phyloP scores from a whole-genome alignment of 2,888 invertebrate species.

The Willowsia nigromaculata region DNA sequence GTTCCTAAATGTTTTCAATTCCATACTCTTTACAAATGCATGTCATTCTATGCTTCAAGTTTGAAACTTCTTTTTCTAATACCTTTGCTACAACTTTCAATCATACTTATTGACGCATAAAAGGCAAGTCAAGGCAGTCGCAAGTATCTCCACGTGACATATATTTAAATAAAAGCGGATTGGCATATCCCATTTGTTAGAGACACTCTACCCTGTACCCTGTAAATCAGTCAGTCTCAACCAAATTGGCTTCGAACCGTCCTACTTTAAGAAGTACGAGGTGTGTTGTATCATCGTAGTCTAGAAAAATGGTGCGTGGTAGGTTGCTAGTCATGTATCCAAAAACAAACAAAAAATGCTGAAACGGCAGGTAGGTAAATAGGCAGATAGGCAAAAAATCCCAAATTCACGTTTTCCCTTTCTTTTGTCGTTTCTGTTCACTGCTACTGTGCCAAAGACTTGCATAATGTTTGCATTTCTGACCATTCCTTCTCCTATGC shows the following conservation, averaged over 20 bases:
- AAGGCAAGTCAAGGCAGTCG: too few relatives aligned
- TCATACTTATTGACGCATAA: too few relatives aligned
- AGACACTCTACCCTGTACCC: background rate
- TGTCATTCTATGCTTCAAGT: too few relatives aligned
- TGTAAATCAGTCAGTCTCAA: slow-evolving; percentile 1
- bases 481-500: background rate
- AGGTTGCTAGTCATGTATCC: background rate
- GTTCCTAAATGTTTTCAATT: too few relatives aligned
- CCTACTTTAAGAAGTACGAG: slow-evolving; percentile 3
- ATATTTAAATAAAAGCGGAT: background rate
- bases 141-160: too few relatives aligned
- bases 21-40: too few relatives aligned
- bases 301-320: background rate
- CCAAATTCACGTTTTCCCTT: slow-evolving; percentile 52
- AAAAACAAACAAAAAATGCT: background rate
- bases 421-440: background rate
- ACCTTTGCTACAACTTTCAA: too few relatives aligned
- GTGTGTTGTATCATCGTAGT: background rate
- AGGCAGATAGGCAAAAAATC: slow-evolving; percentile 17
- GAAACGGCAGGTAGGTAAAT: slow-evolving; percentile 26
- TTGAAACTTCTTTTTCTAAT: too few relatives aligned
- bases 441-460: background rate
- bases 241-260: slow-evolving; percentile 24
- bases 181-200: background rate
- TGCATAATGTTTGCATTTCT: background rate